phyloP scores from a whole-genome alignment of 2,797 vertebrate genomes.

The Enteromius viviparus region DNA sequence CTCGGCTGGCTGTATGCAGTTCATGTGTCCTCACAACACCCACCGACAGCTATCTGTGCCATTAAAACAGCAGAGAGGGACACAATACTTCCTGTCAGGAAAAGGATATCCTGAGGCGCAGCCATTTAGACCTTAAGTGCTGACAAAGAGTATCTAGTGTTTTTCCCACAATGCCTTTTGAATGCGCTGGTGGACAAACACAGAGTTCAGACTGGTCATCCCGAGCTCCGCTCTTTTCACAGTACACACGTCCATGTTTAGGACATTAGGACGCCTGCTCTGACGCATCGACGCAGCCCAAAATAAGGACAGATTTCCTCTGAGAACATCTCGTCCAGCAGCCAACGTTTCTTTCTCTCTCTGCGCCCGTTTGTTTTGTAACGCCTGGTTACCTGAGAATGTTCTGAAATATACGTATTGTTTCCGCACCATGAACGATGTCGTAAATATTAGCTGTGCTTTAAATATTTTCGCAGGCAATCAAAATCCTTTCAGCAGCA shows the following conservation, averaged over 20 bases:
- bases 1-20: neutral
- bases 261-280: constrained; percentile 44
- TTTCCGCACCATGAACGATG: constrained; percentile 76
- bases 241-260: constrained; percentile 60
- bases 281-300: constrained; percentile 44
- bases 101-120: constrained; percentile 84
- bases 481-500: constrained; percentile 78
- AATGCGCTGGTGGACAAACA: constrained; percentile 73
- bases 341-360: constrained; percentile 52
- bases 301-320: constrained; percentile 61
- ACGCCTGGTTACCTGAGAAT: constrained; percentile 78
- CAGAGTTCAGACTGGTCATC: constrained; percentile 71
- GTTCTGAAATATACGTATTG: constrained; percentile 74
- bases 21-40: neutral
- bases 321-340: constrained; percentile 61
- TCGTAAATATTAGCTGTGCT: constrained; percentile 80
- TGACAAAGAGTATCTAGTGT: constrained; percentile 84
- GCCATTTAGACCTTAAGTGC: constrained; percentile 84
- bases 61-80: constrained; percentile 64
- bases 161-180: constrained; percentile 80
- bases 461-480: constrained; percentile 80
- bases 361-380: constrained; percentile 73
- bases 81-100: constrained; percentile 81
- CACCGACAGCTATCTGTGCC: constrained; percentile 41
- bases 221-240: constrained; percentile 66